Percentiles rank a stretch among this genome's conserved stretches.
Conservation (phyloP, 2,888 invertebrate genomes). For the Thereva unica region DNA sequence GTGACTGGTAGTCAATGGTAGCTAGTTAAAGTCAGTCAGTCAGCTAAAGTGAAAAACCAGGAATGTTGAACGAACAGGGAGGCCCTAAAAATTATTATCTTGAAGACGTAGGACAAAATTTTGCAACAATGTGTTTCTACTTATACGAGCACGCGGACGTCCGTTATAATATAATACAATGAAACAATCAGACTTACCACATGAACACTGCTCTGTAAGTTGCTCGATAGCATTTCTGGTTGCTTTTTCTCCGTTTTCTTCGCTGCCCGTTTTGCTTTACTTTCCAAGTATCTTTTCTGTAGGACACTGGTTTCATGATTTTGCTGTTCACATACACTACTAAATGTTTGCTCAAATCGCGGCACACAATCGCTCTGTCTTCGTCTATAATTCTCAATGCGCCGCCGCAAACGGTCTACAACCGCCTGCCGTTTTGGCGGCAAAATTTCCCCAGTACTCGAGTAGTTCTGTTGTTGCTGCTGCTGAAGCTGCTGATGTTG, state of each 20-base stretch:
- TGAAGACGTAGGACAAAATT: no score
- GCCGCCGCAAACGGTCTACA: conserved; percentile 80
- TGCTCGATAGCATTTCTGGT: conserved; percentile 58
- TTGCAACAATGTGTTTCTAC: neutral
- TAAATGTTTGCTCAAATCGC: conserved; percentile 85
- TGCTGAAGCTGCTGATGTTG: conserved; percentile 47
- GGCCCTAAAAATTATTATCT: no score
- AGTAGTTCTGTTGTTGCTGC: conserved; percentile 46
- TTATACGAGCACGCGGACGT: no score
- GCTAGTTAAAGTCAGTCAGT: no score
- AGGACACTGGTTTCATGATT: conserved; percentile 85
- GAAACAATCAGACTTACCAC: conserved; percentile 63
- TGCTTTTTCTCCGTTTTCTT: conserved; percentile 78
- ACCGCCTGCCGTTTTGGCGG: conserved; percentile 83
- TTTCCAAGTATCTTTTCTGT: conserved; percentile 88
- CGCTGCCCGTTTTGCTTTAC: conserved; percentile 83
- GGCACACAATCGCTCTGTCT: conserved; percentile 85
- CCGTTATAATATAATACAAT: neutral
- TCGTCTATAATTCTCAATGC: conserved; percentile 85
- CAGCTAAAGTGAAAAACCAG: no score
- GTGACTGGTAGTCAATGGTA: no score
- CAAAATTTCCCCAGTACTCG: conserved; percentile 62
- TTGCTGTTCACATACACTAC: conserved; percentile 86
- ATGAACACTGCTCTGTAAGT: conserved; percentile 74
- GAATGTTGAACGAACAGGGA: no score